A percentile compares a stretch with the other conserved stretches of the same genome.
phyloP scores from a whole-genome alignment of 2,797 vertebrate species.

The Phoxinus dragarum region DNA sequence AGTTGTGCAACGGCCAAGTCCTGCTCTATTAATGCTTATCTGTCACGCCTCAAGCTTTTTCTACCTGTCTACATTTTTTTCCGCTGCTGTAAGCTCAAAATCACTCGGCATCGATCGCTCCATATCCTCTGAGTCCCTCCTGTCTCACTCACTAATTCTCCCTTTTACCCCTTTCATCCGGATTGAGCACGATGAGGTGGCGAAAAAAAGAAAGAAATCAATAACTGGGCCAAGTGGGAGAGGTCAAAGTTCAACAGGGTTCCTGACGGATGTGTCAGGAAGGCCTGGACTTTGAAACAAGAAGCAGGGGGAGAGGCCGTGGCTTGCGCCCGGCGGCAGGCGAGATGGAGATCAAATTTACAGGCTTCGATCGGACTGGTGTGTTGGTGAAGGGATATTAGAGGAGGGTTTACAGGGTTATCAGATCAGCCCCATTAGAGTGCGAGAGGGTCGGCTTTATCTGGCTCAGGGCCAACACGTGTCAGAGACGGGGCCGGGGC shows the following conservation, averaged over 20 bases:
- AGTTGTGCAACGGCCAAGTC: conserved; percentile 32
- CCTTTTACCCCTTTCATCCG: conserved; percentile 81
- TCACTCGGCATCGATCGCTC: conserved; percentile 82
- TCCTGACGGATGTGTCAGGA: conserved; percentile 88
- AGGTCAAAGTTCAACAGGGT: conserved; percentile 90
- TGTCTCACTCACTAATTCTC: conserved; percentile 72
- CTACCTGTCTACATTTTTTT: conserved; percentile 73
- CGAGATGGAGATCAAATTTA: conserved; percentile 79
- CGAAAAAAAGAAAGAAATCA: conserved; percentile 81
- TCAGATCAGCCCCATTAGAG: conserved; percentile 60
- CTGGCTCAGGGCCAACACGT: conserved; percentile 76
- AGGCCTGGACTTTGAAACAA: conserved; percentile 81
- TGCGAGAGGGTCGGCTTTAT: conserved; percentile 62
- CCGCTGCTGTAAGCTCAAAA: conserved; percentile 81
- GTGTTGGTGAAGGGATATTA: conserved; percentile 60
- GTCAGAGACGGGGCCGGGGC: conserved; percentile 64
- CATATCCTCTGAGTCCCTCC: conserved; percentile 74
- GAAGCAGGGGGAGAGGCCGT: conserved; percentile 70
- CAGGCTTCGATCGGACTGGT: conserved; percentile 74
- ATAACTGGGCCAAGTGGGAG: conserved; percentile 84
- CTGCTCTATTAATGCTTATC: conserved; percentile 74
- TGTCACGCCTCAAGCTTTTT: conserved; percentile 69
- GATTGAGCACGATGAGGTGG: conserved; percentile 81
- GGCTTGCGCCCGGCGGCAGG: conserved; percentile 67
- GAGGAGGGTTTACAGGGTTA: conserved; percentile 56